Conservation (phyloP, 2,797 vertebrate genomes). For the Lagocephalus sceleratus region DNA sequence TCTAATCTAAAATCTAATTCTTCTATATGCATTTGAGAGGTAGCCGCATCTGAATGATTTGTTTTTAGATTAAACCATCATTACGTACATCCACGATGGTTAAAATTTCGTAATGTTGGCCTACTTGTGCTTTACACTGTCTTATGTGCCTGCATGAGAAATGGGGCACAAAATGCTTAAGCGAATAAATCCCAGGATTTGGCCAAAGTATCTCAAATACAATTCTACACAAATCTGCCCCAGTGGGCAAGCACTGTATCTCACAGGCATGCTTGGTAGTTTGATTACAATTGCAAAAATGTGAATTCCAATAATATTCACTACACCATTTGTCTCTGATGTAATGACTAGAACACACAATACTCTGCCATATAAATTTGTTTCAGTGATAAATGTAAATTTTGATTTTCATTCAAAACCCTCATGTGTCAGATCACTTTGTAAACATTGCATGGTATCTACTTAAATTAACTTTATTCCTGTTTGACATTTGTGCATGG, state of each 20-base stretch:
- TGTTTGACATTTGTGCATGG: too few relatives aligned
- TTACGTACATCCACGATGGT: slow-evolving; percentile 28
- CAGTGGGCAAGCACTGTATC: slow-evolving; percentile 36
- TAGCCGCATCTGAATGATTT: slow-evolving; percentile 27
- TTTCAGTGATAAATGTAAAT: too few relatives aligned
- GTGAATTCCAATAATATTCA: too few relatives aligned
- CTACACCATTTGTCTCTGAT: too few relatives aligned
- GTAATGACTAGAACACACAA: too few relatives aligned
- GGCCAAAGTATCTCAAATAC: slow-evolving; percentile 44
- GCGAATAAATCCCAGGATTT: slow-evolving; percentile 36
- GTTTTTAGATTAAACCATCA: slow-evolving; percentile 19
- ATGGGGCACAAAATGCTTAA: slow-evolving; percentile 18
- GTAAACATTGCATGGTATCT: too few relatives aligned
- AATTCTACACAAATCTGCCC: slow-evolving; percentile 46
- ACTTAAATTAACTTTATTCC: too few relatives aligned
- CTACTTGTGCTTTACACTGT: slow-evolving; percentile 6
- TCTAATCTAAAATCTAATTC: not conserved
- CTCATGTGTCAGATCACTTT: too few relatives aligned
- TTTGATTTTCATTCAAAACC: too few relatives aligned
- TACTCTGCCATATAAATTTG: too few relatives aligned
- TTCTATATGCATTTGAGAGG: slow-evolving; percentile 10
- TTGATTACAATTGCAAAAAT: too few relatives aligned
- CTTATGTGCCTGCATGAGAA: slow-evolving; percentile 21
- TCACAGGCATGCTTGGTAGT: slow-evolving; percentile 20
- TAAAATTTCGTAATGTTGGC: slow-evolving; percentile 18